phyloP scores from a whole-genome alignment of 2,888 invertebrate genomes.

The Pseudococcus jackbeardsleyi region DNA sequence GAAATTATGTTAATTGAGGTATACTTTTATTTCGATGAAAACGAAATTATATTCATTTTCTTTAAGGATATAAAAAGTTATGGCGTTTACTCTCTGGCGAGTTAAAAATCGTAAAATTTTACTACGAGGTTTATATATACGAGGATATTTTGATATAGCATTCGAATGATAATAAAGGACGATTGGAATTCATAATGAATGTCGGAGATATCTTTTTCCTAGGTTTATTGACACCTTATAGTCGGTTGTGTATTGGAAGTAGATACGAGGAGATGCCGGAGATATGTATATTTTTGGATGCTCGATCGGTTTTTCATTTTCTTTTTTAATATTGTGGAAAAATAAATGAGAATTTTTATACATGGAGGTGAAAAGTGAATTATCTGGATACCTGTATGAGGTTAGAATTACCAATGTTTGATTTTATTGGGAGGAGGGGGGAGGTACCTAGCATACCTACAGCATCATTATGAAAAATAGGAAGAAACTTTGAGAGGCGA shows the following conservation, averaged over 20 bases:
- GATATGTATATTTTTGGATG: neutral
- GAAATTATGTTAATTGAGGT: slow-evolving; percentile 18
- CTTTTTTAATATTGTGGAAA: neutral
- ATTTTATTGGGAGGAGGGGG: too few species aligned
- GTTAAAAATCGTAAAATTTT: slow-evolving; percentile 19
- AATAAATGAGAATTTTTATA: neutral
- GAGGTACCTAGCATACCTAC: too few species aligned
- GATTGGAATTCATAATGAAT: slow-evolving; percentile 19
- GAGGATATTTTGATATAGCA: neutral
- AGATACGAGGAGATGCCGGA: neutral
- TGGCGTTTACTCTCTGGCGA: neutral
- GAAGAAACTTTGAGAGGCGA: too few species aligned
- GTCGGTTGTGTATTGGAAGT: neutral
- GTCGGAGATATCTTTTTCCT: neutral
- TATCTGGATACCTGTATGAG: neutral
- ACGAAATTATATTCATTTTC: slow-evolving; percentile 8
- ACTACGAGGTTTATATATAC: neutral
- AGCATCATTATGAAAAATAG: too few species aligned
- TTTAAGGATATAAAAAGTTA: slow-evolving; percentile 11
- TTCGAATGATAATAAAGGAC: neutral
- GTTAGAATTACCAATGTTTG: neutral
- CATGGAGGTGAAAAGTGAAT: neutral
- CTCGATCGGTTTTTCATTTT: neutral
- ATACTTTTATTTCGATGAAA: slow-evolving; percentile 14
- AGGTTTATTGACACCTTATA: slow-evolving; percentile 17